Percentiles rank a stretch among this genome's conserved stretches.
Evolutionary conservation across 2,113 vertebrate genomes (phyloP).

Genomic region (Phodopus roborovskii): DNA sequence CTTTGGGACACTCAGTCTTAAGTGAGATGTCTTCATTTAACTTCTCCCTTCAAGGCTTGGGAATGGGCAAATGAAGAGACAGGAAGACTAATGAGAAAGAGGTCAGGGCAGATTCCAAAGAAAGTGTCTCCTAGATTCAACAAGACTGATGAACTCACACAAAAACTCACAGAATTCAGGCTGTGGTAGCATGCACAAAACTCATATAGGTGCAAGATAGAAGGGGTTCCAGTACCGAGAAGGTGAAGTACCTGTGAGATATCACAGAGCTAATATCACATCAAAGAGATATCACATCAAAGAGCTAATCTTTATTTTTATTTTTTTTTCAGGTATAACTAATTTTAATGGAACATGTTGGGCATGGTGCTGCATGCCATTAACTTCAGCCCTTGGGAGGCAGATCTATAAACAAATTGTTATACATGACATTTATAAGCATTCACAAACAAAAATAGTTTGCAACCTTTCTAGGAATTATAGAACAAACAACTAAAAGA

Average conservation of each 20-base stretch:
- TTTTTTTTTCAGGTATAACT: slow-evolving; percentile 49
- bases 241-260: neutral
- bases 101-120: neutral
- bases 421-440: slow-evolving; percentile 70
- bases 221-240: neutral
- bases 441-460: slow-evolving; percentile 28
- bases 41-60: neutral
- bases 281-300: too few relatives aligned
- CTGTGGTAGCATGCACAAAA: neutral
- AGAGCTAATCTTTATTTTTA: neutral
- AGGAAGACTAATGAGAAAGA: neutral
- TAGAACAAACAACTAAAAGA: slow-evolving; percentile 32
- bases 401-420: slow-evolving; percentile 47
- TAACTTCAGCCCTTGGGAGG: neutral
- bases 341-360: slow-evolving; percentile 71
- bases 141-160: neutral
- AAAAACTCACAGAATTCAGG: neutral
- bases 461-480: slow-evolving; percentile 53
- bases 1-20: neutral
- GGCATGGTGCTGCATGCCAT: neutral
- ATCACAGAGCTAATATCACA: too few relatives aligned
- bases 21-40: neutral
- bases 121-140: neutral
- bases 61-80: neutral
- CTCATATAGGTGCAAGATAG: neutral